Percentiles rank a stretch among this genome's conserved stretches.
These are phyloP conservation scores for Pseudomyrmex cubaensis DNA, from an alignment of 1,140 invertebrate species.

Conservation along the genomic window DNA sequence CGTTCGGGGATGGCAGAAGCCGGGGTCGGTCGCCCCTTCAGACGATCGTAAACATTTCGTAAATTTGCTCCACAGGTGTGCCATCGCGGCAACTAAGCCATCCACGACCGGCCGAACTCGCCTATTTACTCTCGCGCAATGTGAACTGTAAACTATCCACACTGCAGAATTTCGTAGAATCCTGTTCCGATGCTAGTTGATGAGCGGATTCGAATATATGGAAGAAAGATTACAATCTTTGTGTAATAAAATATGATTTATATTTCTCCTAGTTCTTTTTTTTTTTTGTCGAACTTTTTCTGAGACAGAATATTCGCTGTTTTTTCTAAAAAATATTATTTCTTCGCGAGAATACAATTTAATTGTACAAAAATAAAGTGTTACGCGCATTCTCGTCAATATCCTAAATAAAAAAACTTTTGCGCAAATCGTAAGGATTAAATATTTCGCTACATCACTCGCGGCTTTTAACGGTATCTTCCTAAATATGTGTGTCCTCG, in stretches of 20 bases:
- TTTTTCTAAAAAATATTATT: neutral
- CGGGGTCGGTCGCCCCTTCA: constrained; percentile 78
- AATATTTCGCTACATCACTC: neutral
- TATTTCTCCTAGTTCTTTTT: constrained; percentile 22
- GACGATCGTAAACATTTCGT: constrained; percentile 85
- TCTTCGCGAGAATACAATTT: neutral
- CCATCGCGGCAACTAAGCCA: constrained; percentile 82
- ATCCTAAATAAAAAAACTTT: neutral
- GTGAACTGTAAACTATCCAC: constrained; percentile 57
- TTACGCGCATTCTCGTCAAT: neutral
- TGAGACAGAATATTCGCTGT: no score
- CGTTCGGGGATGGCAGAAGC: constrained; percentile 65
- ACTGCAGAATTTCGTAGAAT: constrained; percentile 34
- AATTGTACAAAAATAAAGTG: neutral
- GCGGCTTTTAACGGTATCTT: constrained; percentile 32
- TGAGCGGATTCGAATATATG: neutral
- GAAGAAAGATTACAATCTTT: no score
- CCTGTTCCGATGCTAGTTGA: constrained; percentile 29
- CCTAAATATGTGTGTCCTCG: constrained; percentile 15
- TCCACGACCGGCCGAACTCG: constrained; percentile 78
- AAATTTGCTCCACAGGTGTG: constrained; percentile 86
- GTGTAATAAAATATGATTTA: no score
- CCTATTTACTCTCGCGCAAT: constrained; percentile 80
- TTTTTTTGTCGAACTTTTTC: constrained; percentile 26
- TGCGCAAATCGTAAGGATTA: neutral